A percentile compares a stretch with the other conserved stretches of the same genome.
Evolutionary conservation across 2,797 vertebrate species (phyloP).

Genomic region (Leuciscus waleckii): DNA sequence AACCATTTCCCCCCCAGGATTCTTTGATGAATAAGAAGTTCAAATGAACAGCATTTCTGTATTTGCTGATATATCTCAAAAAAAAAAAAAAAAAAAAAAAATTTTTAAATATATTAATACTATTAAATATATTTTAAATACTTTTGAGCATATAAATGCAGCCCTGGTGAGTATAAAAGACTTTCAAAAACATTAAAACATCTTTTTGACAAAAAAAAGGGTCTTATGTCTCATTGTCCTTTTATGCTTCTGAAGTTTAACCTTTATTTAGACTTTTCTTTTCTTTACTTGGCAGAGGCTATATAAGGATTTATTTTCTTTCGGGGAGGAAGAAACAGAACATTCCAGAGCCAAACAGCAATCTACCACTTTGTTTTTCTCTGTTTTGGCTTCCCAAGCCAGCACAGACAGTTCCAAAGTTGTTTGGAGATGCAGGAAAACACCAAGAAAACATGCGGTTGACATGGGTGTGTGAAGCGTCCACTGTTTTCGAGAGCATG

Average conservation of each 20-base stretch:
- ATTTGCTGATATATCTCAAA: not conserved
- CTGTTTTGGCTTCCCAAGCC: not conserved
- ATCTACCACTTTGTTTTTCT: conserved; percentile 18
- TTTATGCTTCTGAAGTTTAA: not conserved
- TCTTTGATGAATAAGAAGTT: not conserved
- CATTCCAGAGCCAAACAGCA: conserved; percentile 10
- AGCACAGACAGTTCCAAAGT: not conserved
- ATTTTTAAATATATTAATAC: not conserved
- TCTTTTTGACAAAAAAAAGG: not conserved
- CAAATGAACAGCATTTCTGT: too few species aligned
- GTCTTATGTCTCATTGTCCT: too few species aligned
- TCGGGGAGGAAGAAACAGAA: conserved; percentile 31
- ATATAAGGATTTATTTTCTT: conserved; percentile 21
- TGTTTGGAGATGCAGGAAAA: not conserved
- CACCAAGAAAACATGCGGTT: conserved; percentile 8
- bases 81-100: too few species aligned
- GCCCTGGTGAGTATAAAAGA: not conserved
- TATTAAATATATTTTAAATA: too few species aligned
- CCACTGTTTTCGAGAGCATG: not conserved
- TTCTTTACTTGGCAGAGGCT: not conserved
- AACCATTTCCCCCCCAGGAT: not conserved
- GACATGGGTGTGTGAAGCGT: conserved; percentile 16
- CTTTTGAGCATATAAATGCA: not conserved
- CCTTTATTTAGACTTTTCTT: conserved; percentile 30
- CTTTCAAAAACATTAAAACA: not conserved